phyloP scores from a whole-genome alignment of 2,797 vertebrate species.

The Sylvilagus floridanus region DNA sequence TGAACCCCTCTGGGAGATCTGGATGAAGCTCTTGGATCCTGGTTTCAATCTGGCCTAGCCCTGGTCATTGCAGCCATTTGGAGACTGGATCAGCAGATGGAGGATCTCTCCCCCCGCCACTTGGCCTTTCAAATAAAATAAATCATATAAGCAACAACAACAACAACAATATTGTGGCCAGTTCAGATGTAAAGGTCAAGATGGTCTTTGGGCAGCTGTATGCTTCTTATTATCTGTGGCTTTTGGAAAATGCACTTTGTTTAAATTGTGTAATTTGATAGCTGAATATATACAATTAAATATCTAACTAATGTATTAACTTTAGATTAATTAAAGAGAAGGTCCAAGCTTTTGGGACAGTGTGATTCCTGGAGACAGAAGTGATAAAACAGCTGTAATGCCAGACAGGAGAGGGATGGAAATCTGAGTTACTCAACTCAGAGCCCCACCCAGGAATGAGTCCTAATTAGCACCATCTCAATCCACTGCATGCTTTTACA shows the following conservation, averaged over 20 bases:
- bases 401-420: neutral
- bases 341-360: neutral
- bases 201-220: neutral
- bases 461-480: neutral
- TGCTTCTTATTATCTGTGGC: neutral
- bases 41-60: too few species aligned
- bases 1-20: too few species aligned
- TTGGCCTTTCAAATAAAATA: too few species aligned
- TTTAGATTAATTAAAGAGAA: slow-evolving; percentile 10
- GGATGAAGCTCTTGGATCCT: too few species aligned
- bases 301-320: slow-evolving; percentile 8
- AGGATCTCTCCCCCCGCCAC: too few species aligned
- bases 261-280: slow-evolving; percentile 40
- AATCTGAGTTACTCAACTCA: neutral
- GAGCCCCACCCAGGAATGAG: neutral
- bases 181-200: neutral
- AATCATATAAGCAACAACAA: too few species aligned
- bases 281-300: slow-evolving; percentile 31
- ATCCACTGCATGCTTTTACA: neutral
- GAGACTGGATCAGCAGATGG: too few species aligned
- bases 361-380: neutral
- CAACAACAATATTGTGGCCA: too few species aligned
- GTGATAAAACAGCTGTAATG: neutral
- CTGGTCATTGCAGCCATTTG: too few species aligned
- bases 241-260: slow-evolving; percentile 59